Percentiles rank a stretch among this genome's conserved stretches.
Evolutionary conservation across 2,797 vertebrate species (phyloP).

Genomic region (Micropoecilia bifurca): DNA sequence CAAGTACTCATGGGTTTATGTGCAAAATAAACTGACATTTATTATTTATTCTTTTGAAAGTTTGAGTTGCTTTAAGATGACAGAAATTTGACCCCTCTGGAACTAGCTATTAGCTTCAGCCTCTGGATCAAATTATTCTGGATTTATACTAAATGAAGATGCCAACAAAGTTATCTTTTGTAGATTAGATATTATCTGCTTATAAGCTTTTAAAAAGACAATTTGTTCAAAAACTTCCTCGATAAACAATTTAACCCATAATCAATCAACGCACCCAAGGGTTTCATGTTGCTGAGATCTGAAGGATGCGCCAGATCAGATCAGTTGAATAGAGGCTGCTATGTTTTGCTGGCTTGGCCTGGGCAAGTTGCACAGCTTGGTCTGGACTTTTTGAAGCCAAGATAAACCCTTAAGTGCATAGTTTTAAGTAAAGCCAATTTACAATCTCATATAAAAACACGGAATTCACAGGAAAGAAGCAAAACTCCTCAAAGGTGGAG

Average conservation of each 20-base stretch:
- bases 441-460: not conserved
- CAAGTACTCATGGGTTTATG: not conserved
- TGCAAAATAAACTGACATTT: not conserved
- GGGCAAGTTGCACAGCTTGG: not conserved
- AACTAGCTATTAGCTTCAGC: not conserved
- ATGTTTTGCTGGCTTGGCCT: not conserved
- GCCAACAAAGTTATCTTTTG: not conserved
- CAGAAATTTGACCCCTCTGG: not conserved
- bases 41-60: not conserved
- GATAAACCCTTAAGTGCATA: not conserved
- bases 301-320: not conserved
- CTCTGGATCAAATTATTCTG: not conserved
- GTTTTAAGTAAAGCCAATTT: conserved; percentile 8
- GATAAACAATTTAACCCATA: not conserved
- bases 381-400: not conserved
- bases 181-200: not conserved
- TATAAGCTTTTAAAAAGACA: not conserved
- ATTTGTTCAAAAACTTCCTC: not conserved
- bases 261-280: not conserved
- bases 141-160: not conserved
- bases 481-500: conserved; percentile 8
- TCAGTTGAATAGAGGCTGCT: not conserved
- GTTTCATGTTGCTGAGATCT: not conserved
- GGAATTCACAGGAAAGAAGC: conserved; percentile 8
- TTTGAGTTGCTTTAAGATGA: not conserved